A percentile compares a stretch with the other conserved stretches of the same genome.
Evolutionary conservation across 2,888 invertebrate genomes (phyloP).

Genomic region (Lasioglossum calceatum): DNA sequence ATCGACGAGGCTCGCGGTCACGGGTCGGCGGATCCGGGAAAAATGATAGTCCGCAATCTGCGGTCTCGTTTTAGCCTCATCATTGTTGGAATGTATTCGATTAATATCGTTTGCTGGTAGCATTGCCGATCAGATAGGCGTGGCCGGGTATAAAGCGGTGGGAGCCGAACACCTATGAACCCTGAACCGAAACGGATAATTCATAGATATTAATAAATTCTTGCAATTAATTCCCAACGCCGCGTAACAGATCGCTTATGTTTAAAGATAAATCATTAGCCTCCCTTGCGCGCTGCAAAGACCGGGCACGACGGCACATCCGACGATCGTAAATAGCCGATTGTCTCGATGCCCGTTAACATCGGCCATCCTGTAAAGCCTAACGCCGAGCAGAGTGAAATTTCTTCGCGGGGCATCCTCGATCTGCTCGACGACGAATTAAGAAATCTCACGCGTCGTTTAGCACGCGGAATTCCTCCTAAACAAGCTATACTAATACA

Average conservation of each 20-base stretch:
- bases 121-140: constrained; percentile 66
- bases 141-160: constrained; percentile 39
- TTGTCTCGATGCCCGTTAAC: constrained; percentile 38
- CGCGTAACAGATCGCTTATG: constrained; percentile 48
- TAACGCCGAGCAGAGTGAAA: not conserved
- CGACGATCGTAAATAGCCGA: constrained; percentile 32
- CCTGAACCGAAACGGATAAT: constrained; percentile 73
- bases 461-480: constrained; percentile 14
- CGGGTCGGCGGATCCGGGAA: constrained; percentile 22
- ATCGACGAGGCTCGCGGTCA: constrained; percentile 10
- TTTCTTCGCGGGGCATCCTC: not conserved
- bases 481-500: constrained; percentile 22
- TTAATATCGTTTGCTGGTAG: constrained; percentile 71
- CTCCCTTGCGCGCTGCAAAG: not conserved
- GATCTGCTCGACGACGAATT: not conserved
- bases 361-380: not conserved
- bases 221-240: constrained; percentile 51
- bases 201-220: constrained; percentile 62
- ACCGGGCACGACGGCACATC: not conserved
- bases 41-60: constrained; percentile 45
- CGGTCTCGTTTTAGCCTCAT: constrained; percentile 59
- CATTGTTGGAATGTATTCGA: constrained; percentile 61
- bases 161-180: constrained; percentile 62
- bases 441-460: constrained; percentile 36
- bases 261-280: constrained; percentile 48